Base-by-base conservation (phyloP, 2,113 vertebrate genomes). In the Cyanoramphus novaezelandiae region DNA sequence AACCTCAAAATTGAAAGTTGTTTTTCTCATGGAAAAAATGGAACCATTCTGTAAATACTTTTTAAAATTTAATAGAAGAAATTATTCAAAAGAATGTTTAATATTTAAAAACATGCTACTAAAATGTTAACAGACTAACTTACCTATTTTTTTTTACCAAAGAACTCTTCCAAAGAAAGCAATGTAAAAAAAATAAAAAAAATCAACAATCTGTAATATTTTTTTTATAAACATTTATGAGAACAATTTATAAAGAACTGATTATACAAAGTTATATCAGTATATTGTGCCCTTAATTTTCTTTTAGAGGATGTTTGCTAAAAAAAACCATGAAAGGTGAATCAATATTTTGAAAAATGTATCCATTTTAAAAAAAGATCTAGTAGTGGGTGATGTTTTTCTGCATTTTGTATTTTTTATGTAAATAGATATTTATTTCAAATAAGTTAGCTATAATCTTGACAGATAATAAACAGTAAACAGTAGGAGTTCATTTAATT, bases 331-430 rank as follows among this genome's bases (percentile, higher is more conserved):
- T 28, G 6, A 1, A 37, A 41, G 4, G 10, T 47, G 16, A 27
- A 57, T 29, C 2, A n/a, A 23, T 16, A 14, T 44, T 72, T 47
- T 60, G 4, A 59, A 59, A 63, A 78, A 43, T 20, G 1, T 6
- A 35, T 41, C 3, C 4, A 49, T 72, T 82, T n/a, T 6, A 62
- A 72, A 72, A n/a, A 33, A 21, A 7, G 39, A 28, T 28, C 13
- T 50, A 37, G 8, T 3, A 7, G 5, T 25, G 16, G 21, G 18
- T 27, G 29, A 1, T 3, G 2, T 8, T 46, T 49, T 5, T 13
- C 37, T 74, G 13, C 6, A 7, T 16, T 68, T 64, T 21, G 6
- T 6, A 29, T 37, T 79, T 39, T 50, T 14, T 62, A 35, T 37
- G 10, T 28, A 24, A 7, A 35, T 9, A 53, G 0, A 37, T 44